These are phyloP conservation scores for Epizoanthus illoricatus DNA, from an alignment of 92 coral and sea anemone genomes.

Conservation along the genomic window DNA sequence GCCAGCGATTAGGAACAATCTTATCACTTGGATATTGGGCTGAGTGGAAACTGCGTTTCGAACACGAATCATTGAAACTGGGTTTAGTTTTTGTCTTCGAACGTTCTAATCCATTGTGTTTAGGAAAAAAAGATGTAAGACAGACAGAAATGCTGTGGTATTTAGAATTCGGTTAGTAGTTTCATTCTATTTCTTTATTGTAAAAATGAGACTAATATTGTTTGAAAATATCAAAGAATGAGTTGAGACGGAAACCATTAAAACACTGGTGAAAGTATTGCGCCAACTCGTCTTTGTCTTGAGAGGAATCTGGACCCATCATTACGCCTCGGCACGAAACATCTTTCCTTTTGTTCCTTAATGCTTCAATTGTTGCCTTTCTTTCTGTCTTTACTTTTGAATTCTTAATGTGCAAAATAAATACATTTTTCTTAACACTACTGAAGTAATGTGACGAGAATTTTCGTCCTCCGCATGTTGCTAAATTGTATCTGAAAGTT, in stretches of 20 bases:
- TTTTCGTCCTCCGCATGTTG: neutral
- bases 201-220: neutral
- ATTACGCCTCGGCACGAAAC: constrained; percentile 9
- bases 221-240: neutral
- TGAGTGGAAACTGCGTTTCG: neutral
- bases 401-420: neutral
- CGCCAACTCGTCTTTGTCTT: constrained; percentile 16
- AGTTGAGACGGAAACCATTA: constrained; percentile 15
- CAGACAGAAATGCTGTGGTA: neutral
- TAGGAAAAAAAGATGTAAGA: neutral
- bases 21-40: constrained; percentile 21
- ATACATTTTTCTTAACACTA: neutral
- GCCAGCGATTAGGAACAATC: neutral
- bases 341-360: neutral
- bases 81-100: neutral
- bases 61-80: constrained; percentile 18
- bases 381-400: neutral
- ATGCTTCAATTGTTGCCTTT: neutral
- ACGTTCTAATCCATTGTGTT: neutral
- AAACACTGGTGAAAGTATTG: neutral
- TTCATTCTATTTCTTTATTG: neutral
- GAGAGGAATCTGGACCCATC: neutral
- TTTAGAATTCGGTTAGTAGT: neutral
- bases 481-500: neutral
- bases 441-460: neutral